Evolutionary conservation across 2,888 invertebrate genomes (phyloP).

Genomic region (Athalia rosae): DNA sequence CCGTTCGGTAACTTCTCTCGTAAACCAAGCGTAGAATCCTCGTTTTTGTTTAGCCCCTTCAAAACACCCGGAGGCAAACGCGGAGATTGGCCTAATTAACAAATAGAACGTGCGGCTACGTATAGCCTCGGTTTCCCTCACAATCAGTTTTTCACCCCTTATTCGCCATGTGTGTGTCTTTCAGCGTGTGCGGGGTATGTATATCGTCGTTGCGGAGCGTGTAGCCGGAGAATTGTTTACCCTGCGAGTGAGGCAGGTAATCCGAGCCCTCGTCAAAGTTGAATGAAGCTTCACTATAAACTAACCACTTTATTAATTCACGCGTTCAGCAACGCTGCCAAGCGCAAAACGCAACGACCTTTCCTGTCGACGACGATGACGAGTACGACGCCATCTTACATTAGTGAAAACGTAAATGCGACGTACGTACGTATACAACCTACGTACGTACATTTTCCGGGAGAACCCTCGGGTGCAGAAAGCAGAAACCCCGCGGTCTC

Average conservation of each 20-base stretch:
- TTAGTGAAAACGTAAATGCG: too few species aligned
- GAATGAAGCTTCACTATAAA: constrained; percentile 33
- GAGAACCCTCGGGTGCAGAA: too few species aligned
- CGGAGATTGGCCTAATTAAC: constrained; percentile 62
- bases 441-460: too few species aligned
- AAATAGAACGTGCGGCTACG: constrained; percentile 56
- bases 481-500: too few species aligned
- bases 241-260: constrained; percentile 6
- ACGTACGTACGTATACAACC: too few species aligned
- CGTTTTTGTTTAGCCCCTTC: constrained; percentile 40
- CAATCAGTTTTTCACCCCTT: background rate
- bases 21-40: constrained; percentile 28
- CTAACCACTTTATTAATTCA: constrained; percentile 41
- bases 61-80: constrained; percentile 33
- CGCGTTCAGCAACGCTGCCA: background rate
- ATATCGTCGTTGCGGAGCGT: background rate
- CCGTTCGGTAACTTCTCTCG: constrained; percentile 31
- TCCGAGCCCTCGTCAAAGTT: constrained; percentile 37
- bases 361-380: background rate
- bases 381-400: background rate
- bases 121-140: constrained; percentile 6
- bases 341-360: background rate
- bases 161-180: background rate
- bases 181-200: background rate
- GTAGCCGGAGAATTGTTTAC: constrained; percentile 4